Base-by-base conservation (phyloP, 2,888 invertebrate species). In the Cephus pulcher region DNA sequence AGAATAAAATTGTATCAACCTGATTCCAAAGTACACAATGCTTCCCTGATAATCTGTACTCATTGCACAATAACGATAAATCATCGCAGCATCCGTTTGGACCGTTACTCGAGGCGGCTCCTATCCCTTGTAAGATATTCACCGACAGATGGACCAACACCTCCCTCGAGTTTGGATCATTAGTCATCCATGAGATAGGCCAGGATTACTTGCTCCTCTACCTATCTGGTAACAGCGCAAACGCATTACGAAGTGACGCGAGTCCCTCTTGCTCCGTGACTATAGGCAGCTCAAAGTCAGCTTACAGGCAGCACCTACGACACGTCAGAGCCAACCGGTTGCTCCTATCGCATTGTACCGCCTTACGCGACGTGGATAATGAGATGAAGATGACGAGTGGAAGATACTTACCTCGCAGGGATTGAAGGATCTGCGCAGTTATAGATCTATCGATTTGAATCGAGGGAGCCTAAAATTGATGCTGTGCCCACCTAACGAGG, bases 121-220 rank as follows among this genome's bases (percentile, higher is more conserved):
- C 56, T 23, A 9, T 56, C 56, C 56, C 56, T 56, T 23, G 2
- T 56, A 23, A 32, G 71, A 34, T 71, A 71, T 34, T 32, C 71
- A 34, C 34, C 71, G 71, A 71, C 71, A 34, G 71, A 71, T 71
- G 71, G 71, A 71, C 71, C 33, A 71, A 71, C 71, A 71, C 71
- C 71, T 71, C 71, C 71, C 33, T 34, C 32, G 34, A 71, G 34
- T 30, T 30, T 23, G 33, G 12, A 23, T 71, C 71, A 71, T 71
- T 71, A 71, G 71, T 71, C 71, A 71, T 71, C 71, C 71, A 23
- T 6, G 11, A 56, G 56, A 56, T 56, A 56, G 23, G 23, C 23
- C 23, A 23, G 56, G 56, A 56, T 56, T 23, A 40, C 40, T 40
- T 40, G 40, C 40, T 40, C 40, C 40, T 40, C 15, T 15, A 40